Conservation (phyloP, 2,888 invertebrate genomes). For the Thera britannica region DNA sequence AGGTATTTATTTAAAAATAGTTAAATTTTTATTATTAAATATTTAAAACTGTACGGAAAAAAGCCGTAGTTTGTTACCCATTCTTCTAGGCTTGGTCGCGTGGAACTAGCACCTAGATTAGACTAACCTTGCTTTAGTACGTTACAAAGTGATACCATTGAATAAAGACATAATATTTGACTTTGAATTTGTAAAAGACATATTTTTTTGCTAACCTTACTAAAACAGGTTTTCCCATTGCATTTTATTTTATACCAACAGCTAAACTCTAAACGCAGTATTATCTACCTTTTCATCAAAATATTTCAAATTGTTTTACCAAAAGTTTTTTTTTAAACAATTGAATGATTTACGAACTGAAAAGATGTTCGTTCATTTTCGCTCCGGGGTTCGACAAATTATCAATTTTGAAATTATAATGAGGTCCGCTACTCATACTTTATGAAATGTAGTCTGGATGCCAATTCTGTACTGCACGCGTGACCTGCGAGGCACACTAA, state of each 20-base stretch:
- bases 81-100: too few species aligned
- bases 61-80: too few species aligned
- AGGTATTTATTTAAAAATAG: too few species aligned
- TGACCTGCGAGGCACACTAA: too few species aligned
- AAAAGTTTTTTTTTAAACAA: slow-evolving; percentile 46
- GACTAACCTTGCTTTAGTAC: too few species aligned
- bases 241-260: slow-evolving; percentile 60
- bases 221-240: slow-evolving; percentile 63
- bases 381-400: slow-evolving; percentile 58
- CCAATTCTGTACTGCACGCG: not conserved
- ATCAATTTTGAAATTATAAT: slow-evolving; percentile 59
- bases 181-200: not conserved
- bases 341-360: slow-evolving; percentile 68
- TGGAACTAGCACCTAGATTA: too few species aligned
- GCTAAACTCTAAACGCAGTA: slow-evolving; percentile 62
- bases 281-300: slow-evolving; percentile 68
- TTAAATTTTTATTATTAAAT: too few species aligned
- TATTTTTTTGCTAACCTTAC: slow-evolving; percentile 58
- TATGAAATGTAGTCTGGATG: slow-evolving; percentile 4
- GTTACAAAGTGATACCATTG: too few species aligned
- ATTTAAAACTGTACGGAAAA: too few species aligned
- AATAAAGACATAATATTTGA: too few species aligned
- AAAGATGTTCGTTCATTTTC: slow-evolving; percentile 58
- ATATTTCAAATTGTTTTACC: slow-evolving; percentile 71
- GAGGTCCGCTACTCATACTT: slow-evolving; percentile 26